phyloP scores from a whole-genome alignment of 2,113 vertebrate species.

The Oreochromis aureus region DNA sequence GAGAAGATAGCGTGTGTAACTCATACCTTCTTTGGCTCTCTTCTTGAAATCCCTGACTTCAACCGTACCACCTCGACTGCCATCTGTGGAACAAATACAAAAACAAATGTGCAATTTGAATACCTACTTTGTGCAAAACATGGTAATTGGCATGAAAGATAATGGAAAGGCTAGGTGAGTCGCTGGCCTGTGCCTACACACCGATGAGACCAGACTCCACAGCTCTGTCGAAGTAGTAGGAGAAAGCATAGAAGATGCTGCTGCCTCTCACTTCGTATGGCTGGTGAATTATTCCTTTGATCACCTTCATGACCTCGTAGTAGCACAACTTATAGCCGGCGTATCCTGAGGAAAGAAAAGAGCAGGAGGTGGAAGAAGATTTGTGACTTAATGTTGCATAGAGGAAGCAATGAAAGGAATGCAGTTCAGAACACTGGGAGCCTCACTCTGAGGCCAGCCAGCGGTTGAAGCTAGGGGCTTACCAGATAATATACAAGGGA shows the following conservation, averaged over 20 bases:
- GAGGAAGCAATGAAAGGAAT: slow-evolving; percentile 6
- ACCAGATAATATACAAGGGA: slow-evolving; percentile 36
- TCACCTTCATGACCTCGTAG: slow-evolving; percentile 84
- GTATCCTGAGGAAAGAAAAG: slow-evolving; percentile 70
- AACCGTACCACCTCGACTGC: slow-evolving; percentile 83
- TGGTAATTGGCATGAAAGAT: slow-evolving; percentile 5
- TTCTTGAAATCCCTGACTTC: slow-evolving; percentile 92
- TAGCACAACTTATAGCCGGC: slow-evolving; percentile 92
- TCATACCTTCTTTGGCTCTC: slow-evolving; percentile 92
- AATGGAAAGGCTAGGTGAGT: not conserved
- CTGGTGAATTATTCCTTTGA: slow-evolving; percentile 88
- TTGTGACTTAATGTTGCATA: not conserved
- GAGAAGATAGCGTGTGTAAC: slow-evolving; percentile 13
- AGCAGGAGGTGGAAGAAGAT: not conserved
- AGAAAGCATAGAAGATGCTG: slow-evolving; percentile 94
- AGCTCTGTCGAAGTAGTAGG: slow-evolving; percentile 93
- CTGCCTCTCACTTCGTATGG: slow-evolving; percentile 84
- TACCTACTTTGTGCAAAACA: slow-evolving; percentile 2
- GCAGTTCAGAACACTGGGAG: not conserved
- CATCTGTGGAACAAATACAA: slow-evolving; percentile 72
- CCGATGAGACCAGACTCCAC: slow-evolving; percentile 88
- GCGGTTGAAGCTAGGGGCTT: slow-evolving; percentile 21
- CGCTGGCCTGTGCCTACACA: slow-evolving; percentile 60
- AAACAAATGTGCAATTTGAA: slow-evolving; percentile 21
- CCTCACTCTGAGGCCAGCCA: slow-evolving; percentile 27